These are phyloP conservation scores for Ennomos fuscantarius DNA, from an alignment of 2,888 invertebrate genomes.

Conservation along the genomic window DNA sequence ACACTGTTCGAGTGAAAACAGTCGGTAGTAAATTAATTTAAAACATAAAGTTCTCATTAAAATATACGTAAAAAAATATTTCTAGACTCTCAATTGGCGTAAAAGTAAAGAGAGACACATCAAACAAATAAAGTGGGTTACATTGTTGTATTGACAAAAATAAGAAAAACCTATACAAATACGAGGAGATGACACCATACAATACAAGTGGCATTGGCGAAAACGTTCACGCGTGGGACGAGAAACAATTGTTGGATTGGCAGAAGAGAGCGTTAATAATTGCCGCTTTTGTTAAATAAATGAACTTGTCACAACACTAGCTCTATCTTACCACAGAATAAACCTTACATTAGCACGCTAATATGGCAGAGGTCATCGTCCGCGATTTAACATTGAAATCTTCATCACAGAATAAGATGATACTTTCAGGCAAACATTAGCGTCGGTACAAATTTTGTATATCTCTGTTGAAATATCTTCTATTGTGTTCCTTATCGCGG, in stretches of 20 bases:
- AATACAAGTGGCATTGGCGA: not conserved
- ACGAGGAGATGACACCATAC: slow-evolving; percentile 1
- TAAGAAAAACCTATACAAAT: no score
- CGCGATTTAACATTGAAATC: slow-evolving; percentile 19
- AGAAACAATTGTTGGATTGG: slow-evolving; percentile 8
- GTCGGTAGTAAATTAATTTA: no score
- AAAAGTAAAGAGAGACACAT: no score
- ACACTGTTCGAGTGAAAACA: no score
- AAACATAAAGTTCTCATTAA: no score
- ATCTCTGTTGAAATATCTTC: slow-evolving; percentile 34
- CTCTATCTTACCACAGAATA: no score
- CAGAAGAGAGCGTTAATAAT: slow-evolving; percentile 21
- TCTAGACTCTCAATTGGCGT: no score
- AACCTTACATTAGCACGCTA: not conserved
- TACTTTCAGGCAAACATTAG: slow-evolving; percentile 26
- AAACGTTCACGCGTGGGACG: slow-evolving; percentile 10
- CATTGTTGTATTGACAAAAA: no score
- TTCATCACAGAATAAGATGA: not conserved
- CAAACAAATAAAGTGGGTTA: no score
- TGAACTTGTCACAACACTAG: slow-evolving; percentile 33
- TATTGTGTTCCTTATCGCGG: slow-evolving; percentile 48
- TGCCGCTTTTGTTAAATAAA: slow-evolving; percentile 13
- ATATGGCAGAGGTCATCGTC: slow-evolving; percentile 28
- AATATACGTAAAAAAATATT: no score
- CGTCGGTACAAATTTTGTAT: slow-evolving; percentile 11